phyloP scores from a whole-genome alignment of 2,888 invertebrate species.

The Hecatera dysodea region DNA sequence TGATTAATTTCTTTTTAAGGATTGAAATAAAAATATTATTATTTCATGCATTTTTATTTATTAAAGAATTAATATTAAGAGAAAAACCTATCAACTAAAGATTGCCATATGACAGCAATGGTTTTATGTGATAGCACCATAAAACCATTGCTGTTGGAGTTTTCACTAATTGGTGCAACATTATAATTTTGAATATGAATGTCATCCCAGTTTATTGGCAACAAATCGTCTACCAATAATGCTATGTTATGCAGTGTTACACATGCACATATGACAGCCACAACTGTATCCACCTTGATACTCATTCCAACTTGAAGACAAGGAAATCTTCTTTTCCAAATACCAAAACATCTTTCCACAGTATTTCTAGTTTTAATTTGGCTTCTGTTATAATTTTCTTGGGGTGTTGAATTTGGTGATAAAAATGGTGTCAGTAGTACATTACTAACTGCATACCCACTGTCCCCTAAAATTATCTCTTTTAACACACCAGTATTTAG shows the following conservation, averaged over 20 bases:
- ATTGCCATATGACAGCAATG: too few relatives aligned
- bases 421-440: slow-evolving; percentile 18
- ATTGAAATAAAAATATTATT: too few relatives aligned
- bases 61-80: too few relatives aligned
- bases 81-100: too few relatives aligned
- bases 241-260: slow-evolving; percentile 28
- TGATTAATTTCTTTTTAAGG: too few relatives aligned
- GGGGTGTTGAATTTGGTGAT: slow-evolving; percentile 16
- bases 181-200: too few relatives aligned
- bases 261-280: slow-evolving; percentile 31
- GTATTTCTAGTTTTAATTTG: slow-evolving; percentile 19
- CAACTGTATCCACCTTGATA: slow-evolving; percentile 20
- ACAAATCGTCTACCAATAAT: slow-evolving; percentile 17
- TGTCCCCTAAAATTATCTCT: too few relatives aligned
- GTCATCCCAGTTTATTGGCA: too few relatives aligned
- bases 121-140: too few relatives aligned
- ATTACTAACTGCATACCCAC: slow-evolving; percentile 12
- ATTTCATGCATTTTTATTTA: too few relatives aligned
- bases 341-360: background rate
- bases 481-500: slow-evolving; percentile 1
- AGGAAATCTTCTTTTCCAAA: slow-evolving; percentile 38
- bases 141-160: too few relatives aligned
- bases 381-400: slow-evolving; percentile 51
- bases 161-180: too few relatives aligned
- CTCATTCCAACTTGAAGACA: slow-evolving; percentile 35